Conservation (phyloP, 1,140 invertebrate genomes). For the Olivierus martensii region DNA sequence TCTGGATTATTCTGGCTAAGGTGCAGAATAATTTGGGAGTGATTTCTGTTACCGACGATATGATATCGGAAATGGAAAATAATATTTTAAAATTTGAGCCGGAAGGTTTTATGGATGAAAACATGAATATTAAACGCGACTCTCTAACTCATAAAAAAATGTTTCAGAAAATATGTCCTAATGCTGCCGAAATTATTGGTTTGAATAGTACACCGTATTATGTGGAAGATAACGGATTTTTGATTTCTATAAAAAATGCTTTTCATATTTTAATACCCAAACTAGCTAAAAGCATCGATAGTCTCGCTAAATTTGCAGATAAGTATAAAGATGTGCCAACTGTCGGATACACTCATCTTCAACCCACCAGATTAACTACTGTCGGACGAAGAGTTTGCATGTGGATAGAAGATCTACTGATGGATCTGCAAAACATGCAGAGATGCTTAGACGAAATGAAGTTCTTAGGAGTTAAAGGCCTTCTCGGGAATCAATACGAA, state of each 20-base stretch:
- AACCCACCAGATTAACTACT: conserved; percentile 89
- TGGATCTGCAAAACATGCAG: conserved; percentile 76
- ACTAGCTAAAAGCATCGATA: conserved; percentile 55
- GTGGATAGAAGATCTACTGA: conserved; percentile 89
- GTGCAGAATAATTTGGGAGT: too few species aligned
- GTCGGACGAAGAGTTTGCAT: conserved; percentile 90
- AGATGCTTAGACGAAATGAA: conserved; percentile 58
- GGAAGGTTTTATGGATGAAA: too few species aligned
- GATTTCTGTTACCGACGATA: too few species aligned
- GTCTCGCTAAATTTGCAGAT: conserved; percentile 64
- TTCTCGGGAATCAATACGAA: conserved; percentile 66
- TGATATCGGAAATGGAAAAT: too few species aligned
- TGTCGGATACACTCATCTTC: conserved; percentile 87
- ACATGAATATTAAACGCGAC: too few species aligned
- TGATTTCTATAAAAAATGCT: too few species aligned
- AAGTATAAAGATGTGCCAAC: conserved; percentile 67
- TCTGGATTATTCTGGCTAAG: too few species aligned
- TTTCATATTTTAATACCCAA: conserved; percentile 55
- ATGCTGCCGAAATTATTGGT: conserved; percentile 61
- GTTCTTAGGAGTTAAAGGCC: conserved; percentile 94
- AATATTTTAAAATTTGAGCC: too few species aligned
- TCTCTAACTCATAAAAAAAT: too few species aligned
- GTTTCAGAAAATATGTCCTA: too few species aligned
- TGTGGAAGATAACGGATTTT: too few species aligned
- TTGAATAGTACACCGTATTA: conserved; percentile 67